These are phyloP conservation scores for Jaculus jaculus DNA, from an alignment of 2,113 vertebrate genomes.

Conservation along the genomic window DNA sequence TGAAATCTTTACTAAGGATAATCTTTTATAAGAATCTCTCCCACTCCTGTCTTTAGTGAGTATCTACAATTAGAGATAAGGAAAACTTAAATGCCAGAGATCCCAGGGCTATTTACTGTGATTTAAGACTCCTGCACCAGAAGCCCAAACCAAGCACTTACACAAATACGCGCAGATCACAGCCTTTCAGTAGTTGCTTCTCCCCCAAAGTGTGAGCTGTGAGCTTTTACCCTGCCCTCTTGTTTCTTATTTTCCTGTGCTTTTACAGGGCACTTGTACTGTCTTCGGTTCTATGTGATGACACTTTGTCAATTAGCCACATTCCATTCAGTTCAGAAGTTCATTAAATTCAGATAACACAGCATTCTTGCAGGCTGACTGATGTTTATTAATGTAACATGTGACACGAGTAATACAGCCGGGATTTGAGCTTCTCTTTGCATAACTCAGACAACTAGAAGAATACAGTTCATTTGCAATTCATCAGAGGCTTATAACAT, in stretches of 20 bases:
- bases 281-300: conserved; percentile 56
- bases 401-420: conserved; percentile 63
- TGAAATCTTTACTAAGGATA: conserved; percentile 67
- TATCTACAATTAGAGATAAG: conserved; percentile 70
- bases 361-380: conserved; percentile 61
- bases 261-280: conserved; percentile 43
- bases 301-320: conserved; percentile 71
- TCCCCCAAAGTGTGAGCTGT: fast-evolving
- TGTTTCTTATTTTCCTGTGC: neutral
- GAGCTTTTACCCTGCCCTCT: neutral
- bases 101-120: conserved; percentile 43
- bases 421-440: conserved; percentile 69
- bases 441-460: conserved; percentile 72
- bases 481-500: conserved; percentile 42
- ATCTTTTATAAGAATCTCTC: neutral
- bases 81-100: conserved; percentile 57
- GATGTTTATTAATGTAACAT: conserved; percentile 78
- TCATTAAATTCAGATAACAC: conserved; percentile 78
- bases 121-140: conserved; percentile 10
- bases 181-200: neutral
- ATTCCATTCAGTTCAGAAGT: conserved; percentile 75
- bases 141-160: conserved; percentile 18
- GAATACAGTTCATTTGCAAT: conserved; percentile 51
- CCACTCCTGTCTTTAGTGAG: neutral
- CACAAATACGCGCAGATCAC: fast-evolving